These are phyloP conservation scores for Zaprionus ghesquierei DNA, from an alignment of 1,140 invertebrate genomes.

Conservation along the genomic window DNA sequence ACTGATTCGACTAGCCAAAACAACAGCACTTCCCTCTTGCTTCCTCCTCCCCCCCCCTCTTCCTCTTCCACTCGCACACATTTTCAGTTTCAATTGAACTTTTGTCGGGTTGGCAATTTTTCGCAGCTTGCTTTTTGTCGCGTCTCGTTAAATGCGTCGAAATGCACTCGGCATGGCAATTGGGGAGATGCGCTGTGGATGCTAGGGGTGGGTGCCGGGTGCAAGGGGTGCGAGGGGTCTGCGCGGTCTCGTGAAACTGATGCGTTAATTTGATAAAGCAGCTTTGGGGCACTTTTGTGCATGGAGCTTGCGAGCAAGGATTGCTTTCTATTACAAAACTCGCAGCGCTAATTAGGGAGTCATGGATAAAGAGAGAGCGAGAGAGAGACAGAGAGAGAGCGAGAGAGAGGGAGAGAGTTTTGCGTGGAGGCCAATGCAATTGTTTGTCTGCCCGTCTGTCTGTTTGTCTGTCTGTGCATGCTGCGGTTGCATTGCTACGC, in stretches of 20 bases:
- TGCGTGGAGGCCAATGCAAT: neutral
- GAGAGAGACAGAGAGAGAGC: too few species aligned
- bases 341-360: constrained; percentile 40
- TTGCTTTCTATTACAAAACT: constrained; percentile 53
- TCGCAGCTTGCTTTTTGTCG: constrained; percentile 45
- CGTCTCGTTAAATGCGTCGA: constrained; percentile 44
- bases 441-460: neutral
- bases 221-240: neutral
- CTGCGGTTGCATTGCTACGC: neutral
- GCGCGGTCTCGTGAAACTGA: constrained; percentile 42
- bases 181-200: neutral
- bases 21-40: neutral
- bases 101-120: constrained; percentile 45
- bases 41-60: neutral
- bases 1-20: constrained; percentile 5
- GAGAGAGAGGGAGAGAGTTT: too few species aligned
- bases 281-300: constrained; percentile 49
- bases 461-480: neutral
- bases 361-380: neutral
- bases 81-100: constrained; percentile 55
- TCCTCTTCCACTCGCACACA: constrained; percentile 1
- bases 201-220: neutral
- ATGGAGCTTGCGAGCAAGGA: constrained; percentile 40
- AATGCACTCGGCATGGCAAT: constrained; percentile 36
- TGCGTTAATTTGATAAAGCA: constrained; percentile 56